phyloP scores from a whole-genome alignment of 2,888 invertebrate genomes.

The Tipula unca region DNA sequence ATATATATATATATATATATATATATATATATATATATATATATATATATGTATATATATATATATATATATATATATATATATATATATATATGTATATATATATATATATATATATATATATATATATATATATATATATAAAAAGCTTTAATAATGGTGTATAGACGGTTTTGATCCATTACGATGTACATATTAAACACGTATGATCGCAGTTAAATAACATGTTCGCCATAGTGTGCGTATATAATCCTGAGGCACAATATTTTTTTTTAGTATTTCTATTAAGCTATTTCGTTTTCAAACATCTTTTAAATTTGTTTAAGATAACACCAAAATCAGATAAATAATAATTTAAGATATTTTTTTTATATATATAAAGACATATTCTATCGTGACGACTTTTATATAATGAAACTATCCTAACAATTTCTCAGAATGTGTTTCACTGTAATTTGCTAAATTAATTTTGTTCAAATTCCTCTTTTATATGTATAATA shows the following conservation, averaged over 20 bases:
- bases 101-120: too few relatives aligned
- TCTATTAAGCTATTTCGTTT: not conserved
- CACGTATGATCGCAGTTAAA: not conserved
- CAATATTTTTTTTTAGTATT: not conserved
- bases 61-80: too few relatives aligned
- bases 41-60: too few relatives aligned
- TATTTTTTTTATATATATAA: not conserved
- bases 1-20: too few relatives aligned
- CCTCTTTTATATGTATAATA: not conserved
- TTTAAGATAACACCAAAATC: not conserved
- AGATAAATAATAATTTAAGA: not conserved
- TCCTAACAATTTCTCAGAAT: not conserved
- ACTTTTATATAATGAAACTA: not conserved
- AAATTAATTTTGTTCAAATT: not conserved
- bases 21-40: too few relatives aligned
- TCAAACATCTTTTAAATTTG: conserved; percentile 1
- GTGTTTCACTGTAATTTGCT: not conserved
- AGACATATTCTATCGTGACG: not conserved
- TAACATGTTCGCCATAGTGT: not conserved
- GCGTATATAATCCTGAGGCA: not conserved
- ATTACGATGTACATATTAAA: not conserved
- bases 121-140: too few relatives aligned
- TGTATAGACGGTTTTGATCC: not conserved
- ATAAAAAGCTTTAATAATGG: not conserved
- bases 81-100: too few relatives aligned